Evolutionary conservation across 92 coral and sea anemone species (phyloP).

Genomic region (Porites rus): DNA sequence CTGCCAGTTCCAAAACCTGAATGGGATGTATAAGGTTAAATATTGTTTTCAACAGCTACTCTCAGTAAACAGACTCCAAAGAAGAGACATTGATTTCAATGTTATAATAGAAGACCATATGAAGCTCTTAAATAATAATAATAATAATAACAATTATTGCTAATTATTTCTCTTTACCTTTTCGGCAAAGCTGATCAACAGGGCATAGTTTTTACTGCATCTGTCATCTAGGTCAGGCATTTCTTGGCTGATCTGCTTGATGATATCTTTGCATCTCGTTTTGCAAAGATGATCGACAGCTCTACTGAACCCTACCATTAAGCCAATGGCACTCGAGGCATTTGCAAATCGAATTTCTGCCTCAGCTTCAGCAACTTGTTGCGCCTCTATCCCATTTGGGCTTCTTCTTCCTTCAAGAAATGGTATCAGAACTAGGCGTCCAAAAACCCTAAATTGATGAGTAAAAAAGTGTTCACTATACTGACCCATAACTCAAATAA

Average conservation of each 20-base stretch:
- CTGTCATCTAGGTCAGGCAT: constrained; percentile 41
- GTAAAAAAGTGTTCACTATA: background rate
- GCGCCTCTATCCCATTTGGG: constrained; percentile 55
- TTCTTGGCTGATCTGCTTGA: no score
- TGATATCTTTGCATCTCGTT: background rate
- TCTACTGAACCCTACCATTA: constrained; percentile 19
- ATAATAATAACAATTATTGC: no score
- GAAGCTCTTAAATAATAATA: no score
- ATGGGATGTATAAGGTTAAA: background rate
- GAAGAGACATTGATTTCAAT: background rate
- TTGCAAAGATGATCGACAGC: background rate
- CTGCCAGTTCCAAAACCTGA: constrained; percentile 46
- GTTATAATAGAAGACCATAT: background rate
- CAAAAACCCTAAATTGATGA: constrained; percentile 30
- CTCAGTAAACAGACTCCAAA: background rate
- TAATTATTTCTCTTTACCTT: constrained; percentile 14
- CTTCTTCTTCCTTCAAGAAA: constrained; percentile 47
- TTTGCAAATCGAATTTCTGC: constrained; percentile 12
- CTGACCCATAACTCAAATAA: background rate
- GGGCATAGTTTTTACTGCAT: constrained; percentile 29
- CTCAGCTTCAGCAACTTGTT: constrained; percentile 36
- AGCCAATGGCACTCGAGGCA: constrained; percentile 60
- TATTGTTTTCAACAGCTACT: no score
- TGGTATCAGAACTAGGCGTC: constrained; percentile 43
- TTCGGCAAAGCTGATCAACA: constrained; percentile 46